Percentiles rank a stretch among this genome's conserved stretches.
Conservation (phyloP, 2,797 vertebrate species). For the Erpetoichthys calabaricus region DNA sequence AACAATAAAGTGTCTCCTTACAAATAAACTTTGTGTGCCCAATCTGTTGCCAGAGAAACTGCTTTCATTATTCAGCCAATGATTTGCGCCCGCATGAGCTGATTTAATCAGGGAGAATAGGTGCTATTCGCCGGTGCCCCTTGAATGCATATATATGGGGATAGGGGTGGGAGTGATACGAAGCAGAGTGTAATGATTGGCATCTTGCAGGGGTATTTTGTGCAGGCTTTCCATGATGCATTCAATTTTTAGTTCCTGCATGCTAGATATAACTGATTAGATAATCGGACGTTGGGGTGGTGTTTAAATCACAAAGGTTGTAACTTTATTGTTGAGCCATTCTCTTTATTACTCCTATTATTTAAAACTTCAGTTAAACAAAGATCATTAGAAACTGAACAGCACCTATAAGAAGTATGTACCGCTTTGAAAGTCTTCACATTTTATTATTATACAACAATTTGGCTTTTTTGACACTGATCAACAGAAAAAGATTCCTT, state of each 20-base stretch:
- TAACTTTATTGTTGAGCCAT: too few relatives aligned
- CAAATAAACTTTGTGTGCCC: not conserved
- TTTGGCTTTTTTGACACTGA: too few relatives aligned
- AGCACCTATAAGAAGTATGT: too few relatives aligned
- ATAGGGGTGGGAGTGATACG: conserved; percentile 1
- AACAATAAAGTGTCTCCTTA: not conserved
- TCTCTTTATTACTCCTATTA: too few relatives aligned
- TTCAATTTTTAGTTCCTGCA: not conserved
- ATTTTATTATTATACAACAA: too few relatives aligned
- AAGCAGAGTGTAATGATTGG: conserved; percentile 2
- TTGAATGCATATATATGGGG: not conserved
- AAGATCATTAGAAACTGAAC: too few relatives aligned
- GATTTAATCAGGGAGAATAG: not conserved
- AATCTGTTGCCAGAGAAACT: not conserved
- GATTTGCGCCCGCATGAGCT: not conserved
- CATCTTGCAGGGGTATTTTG: not conserved
- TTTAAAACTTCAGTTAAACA: too few relatives aligned
- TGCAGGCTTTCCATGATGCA: not conserved
- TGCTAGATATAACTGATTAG: not conserved
- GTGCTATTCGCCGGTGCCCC: not conserved
- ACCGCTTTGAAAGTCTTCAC: too few relatives aligned
- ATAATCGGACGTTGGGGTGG: not conserved
- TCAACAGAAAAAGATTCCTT: too few relatives aligned
- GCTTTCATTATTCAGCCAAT: not conserved
- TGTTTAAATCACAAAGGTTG: too few relatives aligned